Evolutionary conservation across 2,797 vertebrate genomes (phyloP).

Genomic region (Protosalanx chinensis): DNA sequence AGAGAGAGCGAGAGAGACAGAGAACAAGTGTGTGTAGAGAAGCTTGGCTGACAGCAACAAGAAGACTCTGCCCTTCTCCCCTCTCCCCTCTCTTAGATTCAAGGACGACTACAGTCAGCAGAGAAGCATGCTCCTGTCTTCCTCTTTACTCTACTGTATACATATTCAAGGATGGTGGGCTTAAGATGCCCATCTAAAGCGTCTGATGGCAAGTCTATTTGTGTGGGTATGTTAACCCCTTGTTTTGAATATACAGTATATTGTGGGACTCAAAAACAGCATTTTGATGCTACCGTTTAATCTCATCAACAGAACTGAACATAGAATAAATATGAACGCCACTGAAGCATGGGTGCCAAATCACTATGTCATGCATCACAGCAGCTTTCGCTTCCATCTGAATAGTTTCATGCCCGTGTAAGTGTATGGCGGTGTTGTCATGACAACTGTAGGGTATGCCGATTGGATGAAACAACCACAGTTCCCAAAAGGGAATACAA

Average conservation of each 20-base stretch:
- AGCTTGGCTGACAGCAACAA: conserved; percentile 13
- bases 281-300: too few species aligned
- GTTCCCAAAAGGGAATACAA: conserved; percentile 43
- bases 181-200: not conserved
- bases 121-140: too few species aligned
- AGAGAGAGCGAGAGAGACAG: too few species aligned
- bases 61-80: not conserved
- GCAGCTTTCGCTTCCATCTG: conserved; percentile 5
- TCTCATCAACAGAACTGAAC: too few species aligned
- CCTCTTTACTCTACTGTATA: not conserved
- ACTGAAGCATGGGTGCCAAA: not conserved
- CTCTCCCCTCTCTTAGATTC: not conserved
- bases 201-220: not conserved
- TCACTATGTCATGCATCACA: conserved; percentile 17
- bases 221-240: not conserved
- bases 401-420: not conserved
- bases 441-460: conserved; percentile 51
- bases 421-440: conserved; percentile 55
- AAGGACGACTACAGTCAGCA: too few species aligned
- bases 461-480: conserved; percentile 38
- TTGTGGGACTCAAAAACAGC: conserved; percentile 1
- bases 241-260: not conserved
- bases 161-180: conserved; percentile 6
- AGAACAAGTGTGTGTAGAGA: not conserved
- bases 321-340: too few species aligned